Percentiles rank a stretch among this genome's conserved stretches.
phyloP scores from a whole-genome alignment of 1,140 invertebrate genomes.

The Drosophila triauraria region DNA sequence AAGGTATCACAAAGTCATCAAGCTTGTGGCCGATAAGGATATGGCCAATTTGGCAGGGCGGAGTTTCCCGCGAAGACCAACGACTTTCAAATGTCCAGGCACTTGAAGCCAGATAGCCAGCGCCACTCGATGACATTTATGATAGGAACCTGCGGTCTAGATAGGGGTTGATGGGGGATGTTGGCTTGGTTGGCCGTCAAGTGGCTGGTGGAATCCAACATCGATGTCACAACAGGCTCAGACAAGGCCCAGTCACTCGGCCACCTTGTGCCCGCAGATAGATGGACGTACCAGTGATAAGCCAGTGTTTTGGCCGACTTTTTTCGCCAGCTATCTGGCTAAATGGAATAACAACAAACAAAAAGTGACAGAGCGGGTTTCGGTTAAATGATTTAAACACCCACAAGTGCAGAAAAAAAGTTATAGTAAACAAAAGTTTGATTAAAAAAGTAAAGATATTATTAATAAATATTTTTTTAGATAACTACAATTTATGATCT shows the following conservation, averaged over 20 bases:
- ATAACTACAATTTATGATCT: not conserved
- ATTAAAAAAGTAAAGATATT: too few species aligned
- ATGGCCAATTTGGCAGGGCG: conserved; percentile 10
- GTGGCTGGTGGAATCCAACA: conserved; percentile 24
- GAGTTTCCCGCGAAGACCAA: conserved; percentile 37
- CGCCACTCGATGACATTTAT: conserved; percentile 37
- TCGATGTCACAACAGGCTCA: conserved; percentile 24
- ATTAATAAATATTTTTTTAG: too few species aligned
- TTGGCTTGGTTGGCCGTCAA: conserved; percentile 3
- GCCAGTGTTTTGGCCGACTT: conserved; percentile 21
- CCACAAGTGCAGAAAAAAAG: not conserved
- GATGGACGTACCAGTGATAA: conserved; percentile 19
- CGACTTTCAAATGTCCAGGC: conserved; percentile 61
- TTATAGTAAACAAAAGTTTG: not conserved
- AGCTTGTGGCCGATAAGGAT: conserved; percentile 30
- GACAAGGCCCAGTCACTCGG: conserved; percentile 30
- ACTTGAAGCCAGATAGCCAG: conserved; percentile 40
- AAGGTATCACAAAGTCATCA: conserved; percentile 2
- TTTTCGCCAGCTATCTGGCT: not conserved
- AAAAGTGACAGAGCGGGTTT: conserved; percentile 12
- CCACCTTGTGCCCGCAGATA: conserved; percentile 4
- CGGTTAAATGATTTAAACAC: not conserved
- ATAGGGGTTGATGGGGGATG: conserved; percentile 7
- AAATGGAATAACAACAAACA: not conserved
- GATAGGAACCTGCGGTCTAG: conserved; percentile 19